A percentile compares a stretch with the other conserved stretches of the same genome.
Conservation (phyloP, 2,888 invertebrate genomes). For the Drosophila barbarae region DNA sequence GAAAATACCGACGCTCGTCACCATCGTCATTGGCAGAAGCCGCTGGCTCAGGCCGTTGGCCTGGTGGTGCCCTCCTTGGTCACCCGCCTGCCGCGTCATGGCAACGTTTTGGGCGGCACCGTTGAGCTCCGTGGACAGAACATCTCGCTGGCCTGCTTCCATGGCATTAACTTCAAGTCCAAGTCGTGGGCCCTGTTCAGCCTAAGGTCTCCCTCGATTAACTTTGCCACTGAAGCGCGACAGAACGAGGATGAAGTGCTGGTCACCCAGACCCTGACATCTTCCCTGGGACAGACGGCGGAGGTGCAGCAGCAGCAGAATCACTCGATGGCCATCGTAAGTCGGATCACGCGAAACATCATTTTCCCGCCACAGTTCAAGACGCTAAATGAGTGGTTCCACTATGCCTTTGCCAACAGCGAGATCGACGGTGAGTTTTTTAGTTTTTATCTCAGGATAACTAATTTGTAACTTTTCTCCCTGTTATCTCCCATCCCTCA, state of each 20-base stretch:
- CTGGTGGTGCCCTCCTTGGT: constrained; percentile 88
- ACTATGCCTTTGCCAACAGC: constrained; percentile 96
- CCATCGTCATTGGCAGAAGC: constrained; percentile 97
- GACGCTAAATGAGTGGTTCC: constrained; percentile 96
- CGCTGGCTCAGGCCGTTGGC: constrained; percentile 89
- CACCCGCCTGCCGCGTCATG: constrained; percentile 84
- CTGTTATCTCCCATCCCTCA: constrained; percentile 71
- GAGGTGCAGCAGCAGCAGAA: constrained; percentile 84
- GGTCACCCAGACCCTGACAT: constrained; percentile 94
- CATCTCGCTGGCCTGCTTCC: constrained; percentile 97
- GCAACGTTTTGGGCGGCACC: constrained; percentile 92
- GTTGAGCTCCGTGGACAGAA: constrained; percentile 94
- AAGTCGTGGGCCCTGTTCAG: constrained; percentile 98
- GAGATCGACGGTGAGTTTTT: constrained; percentile 91
- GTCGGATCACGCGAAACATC: constrained; percentile 93
- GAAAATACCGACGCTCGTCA: constrained; percentile 85
- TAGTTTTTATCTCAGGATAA: neutral
- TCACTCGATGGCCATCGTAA: constrained; percentile 96
- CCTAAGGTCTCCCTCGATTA: constrained; percentile 93
- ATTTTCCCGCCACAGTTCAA: constrained; percentile 98
- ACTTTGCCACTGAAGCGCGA: constrained; percentile 95
- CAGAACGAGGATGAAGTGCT: constrained; percentile 90
- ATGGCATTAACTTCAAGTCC: constrained; percentile 97
- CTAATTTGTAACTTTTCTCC: neutral
- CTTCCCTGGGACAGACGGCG: constrained; percentile 89